Evolutionary conservation across 2,113 vertebrate species (phyloP), one percentile per base, ranked within the genome.

Genomic region (Aythya baeri): DNA sequence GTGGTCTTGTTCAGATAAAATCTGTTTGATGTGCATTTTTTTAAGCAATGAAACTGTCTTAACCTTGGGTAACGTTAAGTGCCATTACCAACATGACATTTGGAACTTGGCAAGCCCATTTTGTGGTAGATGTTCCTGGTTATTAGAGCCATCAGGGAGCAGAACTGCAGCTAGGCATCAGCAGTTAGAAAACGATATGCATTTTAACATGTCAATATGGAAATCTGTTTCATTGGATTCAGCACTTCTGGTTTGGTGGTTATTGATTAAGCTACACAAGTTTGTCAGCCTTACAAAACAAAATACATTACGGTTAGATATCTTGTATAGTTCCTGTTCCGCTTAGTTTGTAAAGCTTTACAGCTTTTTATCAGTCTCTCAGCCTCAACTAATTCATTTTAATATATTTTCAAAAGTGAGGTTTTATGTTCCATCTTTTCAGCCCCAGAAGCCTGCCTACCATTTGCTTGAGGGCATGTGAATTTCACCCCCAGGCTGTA

Each of bases 201-300:
- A 38, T 86, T 36, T 72, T 73, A 91, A 83, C 93, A 86, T 85
- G 79, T 15, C 89, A 80, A 90, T 90, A 83, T 68, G 72, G 72
- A 93, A 94, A 93, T 84, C n/a, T 83, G 44, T 63, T 86, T 95
- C 67, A 72, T 75, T 84, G 62, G 66, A 90, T 93, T 97, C 86
- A 80, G 85, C 62, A 46, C 32, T 93, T 88, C 55, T 88, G 57
- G 5, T 72, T 81, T 83, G 49, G 41, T 83, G 68, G 34, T 68
- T 86, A 74, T 77, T 88, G 85, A 88, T 88, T 68, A 90, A 91
- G 62, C 43, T 78, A 9, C 65, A 50, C 43, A 58, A 66, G 22
- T 90, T 95, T 75, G 94, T 76, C 49, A 93, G 73, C n/a, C 65
- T 78, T 86, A 75, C n/a, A 65, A 78, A 88, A 62, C 68, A 58